Evolutionary conservation across 2,888 invertebrate genomes (phyloP).

Genomic region (Eledone cirrhosa): DNA sequence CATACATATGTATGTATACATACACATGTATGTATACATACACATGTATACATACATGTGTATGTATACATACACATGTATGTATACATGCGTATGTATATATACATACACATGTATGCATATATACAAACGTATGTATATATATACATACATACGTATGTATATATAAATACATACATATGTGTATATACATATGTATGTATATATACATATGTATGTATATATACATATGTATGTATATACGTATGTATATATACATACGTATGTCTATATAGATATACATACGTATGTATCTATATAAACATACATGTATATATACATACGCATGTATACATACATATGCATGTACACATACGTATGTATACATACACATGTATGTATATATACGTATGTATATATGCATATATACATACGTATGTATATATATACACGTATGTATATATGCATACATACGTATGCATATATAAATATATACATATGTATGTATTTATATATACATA

Average conservation of each 20-base stretch:
- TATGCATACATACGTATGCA: not conserved
- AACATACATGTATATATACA: not conserved
- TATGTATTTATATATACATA: conserved; percentile 20
- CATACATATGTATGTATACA: not conserved
- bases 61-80: not conserved
- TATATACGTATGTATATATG: not conserved
- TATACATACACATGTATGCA: not conserved
- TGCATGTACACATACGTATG: no score
- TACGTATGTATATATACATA: not conserved
- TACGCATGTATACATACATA: not conserved
- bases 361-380: not conserved
- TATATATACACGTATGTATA: not conserved
- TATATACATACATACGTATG: not conserved
- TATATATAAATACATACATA: not conserved
- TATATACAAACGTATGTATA: not conserved
- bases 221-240: not conserved
- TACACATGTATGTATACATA: not conserved
- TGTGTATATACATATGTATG: not conserved
- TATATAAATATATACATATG: conserved; percentile 29
- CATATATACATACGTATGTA: conserved; percentile 14
- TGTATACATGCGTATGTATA: not conserved
- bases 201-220: not conserved
- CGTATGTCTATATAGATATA: not conserved
- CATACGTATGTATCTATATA: not conserved
- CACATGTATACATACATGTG: not conserved